Conservation (phyloP, 2,888 invertebrate genomes). For the Kryphioiulus occultus region DNA sequence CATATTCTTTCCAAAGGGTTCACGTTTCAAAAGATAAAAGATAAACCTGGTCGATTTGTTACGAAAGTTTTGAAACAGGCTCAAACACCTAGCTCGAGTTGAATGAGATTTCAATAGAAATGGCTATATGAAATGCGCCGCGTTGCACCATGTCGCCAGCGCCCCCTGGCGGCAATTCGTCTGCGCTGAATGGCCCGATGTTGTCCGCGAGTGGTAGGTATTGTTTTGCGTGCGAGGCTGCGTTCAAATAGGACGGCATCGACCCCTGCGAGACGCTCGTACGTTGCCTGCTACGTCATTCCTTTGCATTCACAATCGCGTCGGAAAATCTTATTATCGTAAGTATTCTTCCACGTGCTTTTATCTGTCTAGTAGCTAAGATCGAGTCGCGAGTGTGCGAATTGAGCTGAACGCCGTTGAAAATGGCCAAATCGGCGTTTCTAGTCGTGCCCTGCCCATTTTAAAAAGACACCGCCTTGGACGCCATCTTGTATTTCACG, state of each 20-base stretch:
- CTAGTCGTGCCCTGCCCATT: slow-evolving; percentile 12
- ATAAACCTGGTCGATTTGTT: no score
- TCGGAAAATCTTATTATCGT: slow-evolving; percentile 18
- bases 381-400: neutral
- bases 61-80: no score
- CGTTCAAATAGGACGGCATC: slow-evolving; percentile 25
- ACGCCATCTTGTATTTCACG: slow-evolving; percentile 6
- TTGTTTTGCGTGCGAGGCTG: neutral
- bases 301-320: slow-evolving; percentile 30
- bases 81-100: no score
- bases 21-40: no score
- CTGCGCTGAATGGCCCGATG: neutral
- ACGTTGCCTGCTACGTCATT: neutral
- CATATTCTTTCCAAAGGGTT: no score
- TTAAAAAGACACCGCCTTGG: slow-evolving; percentile 35
- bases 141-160: neutral
- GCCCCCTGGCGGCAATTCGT: neutral
- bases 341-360: slow-evolving; percentile 26
- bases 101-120: no score
- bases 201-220: neutral
- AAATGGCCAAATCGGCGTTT: neutral
- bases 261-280: slow-evolving; percentile 21
- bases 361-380: neutral
- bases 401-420: neutral
- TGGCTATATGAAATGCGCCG: no score